Percentiles rank a stretch among this genome's conserved stretches.
Evolutionary conservation across 2,113 vertebrate genomes (phyloP).

Genomic region (Crotalus horridus): DNA sequence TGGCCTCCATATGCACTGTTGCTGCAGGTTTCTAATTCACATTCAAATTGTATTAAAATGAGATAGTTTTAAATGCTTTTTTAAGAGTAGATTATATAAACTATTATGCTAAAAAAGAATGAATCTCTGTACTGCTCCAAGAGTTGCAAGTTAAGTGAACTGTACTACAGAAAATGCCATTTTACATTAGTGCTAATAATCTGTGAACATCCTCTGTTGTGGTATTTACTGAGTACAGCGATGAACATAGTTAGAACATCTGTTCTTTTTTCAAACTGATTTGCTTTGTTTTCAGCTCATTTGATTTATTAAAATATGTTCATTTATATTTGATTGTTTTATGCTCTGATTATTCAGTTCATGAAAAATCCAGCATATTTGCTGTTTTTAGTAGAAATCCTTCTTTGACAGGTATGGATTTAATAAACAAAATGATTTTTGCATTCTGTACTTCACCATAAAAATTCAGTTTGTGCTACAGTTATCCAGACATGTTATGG

Average conservation of each 20-base stretch:
- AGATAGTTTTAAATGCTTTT: background rate
- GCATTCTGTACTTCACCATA: background rate
- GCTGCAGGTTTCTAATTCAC: background rate
- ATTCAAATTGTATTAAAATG: background rate
- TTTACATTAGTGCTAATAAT: background rate
- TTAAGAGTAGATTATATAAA: background rate
- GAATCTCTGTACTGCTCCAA: background rate
- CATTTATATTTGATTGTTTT: conserved; percentile 13
- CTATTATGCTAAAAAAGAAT: background rate
- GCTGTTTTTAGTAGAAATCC: conserved; percentile 1
- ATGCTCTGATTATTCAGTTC: conserved; percentile 14
- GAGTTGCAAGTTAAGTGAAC: background rate
- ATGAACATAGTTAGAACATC: conserved; percentile 8
- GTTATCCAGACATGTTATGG: background rate
- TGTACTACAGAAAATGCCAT: background rate
- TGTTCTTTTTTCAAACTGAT: conserved; percentile 10
- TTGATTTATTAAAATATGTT: conserved; percentile 12
- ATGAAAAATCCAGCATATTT: background rate
- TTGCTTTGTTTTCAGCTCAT: conserved; percentile 18
- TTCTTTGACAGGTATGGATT: background rate
- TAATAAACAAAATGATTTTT: background rate
- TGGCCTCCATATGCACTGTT: background rate
- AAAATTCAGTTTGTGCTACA: background rate
- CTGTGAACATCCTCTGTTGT: background rate
- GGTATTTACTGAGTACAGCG: conserved; percentile 4